Evolutionary conservation across 2,888 invertebrate genomes (phyloP).

Genomic region (Sarcophaga subvicina): DNA sequence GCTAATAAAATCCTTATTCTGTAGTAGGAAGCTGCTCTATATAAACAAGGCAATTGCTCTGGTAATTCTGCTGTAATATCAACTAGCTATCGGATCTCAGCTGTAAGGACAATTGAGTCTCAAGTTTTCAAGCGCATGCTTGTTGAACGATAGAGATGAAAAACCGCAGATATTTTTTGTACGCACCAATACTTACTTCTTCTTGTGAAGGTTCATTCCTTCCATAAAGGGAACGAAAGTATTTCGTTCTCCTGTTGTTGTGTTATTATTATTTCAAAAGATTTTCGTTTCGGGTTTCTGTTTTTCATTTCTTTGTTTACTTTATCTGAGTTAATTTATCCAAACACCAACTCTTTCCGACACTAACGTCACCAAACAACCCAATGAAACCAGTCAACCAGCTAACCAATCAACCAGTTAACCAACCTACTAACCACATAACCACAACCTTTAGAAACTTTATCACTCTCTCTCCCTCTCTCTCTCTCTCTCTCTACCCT

Average conservation of each 20-base stretch:
- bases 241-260: not conserved
- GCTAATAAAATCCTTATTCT: too few species aligned
- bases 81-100: too few species aligned
- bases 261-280: slow-evolving; percentile 12
- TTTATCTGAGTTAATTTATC: slow-evolving; percentile 40
- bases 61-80: too few species aligned
- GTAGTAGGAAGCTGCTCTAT: too few species aligned
- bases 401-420: not conserved
- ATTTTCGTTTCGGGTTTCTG: slow-evolving; percentile 27
- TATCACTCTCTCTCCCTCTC: not conserved
- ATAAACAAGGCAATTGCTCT: too few species aligned
- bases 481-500: not conserved
- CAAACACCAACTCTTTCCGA: slow-evolving; percentile 37
- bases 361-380: slow-evolving; percentile 22
- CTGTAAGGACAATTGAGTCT: too few species aligned
- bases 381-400: not conserved
- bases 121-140: too few species aligned
- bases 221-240: too few species aligned
- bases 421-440: slow-evolving; percentile 24
- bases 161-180: too few species aligned
- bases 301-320: slow-evolving; percentile 44
- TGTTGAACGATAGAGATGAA: too few species aligned
- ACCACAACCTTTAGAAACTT: slow-evolving; percentile 5
- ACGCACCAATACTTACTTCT: too few species aligned
- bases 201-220: too few species aligned